A percentile compares a stretch with the other conserved stretches of the same genome.
phyloP scores from a whole-genome alignment of 2,888 invertebrate genomes.

The Trachelus stipa region DNA sequence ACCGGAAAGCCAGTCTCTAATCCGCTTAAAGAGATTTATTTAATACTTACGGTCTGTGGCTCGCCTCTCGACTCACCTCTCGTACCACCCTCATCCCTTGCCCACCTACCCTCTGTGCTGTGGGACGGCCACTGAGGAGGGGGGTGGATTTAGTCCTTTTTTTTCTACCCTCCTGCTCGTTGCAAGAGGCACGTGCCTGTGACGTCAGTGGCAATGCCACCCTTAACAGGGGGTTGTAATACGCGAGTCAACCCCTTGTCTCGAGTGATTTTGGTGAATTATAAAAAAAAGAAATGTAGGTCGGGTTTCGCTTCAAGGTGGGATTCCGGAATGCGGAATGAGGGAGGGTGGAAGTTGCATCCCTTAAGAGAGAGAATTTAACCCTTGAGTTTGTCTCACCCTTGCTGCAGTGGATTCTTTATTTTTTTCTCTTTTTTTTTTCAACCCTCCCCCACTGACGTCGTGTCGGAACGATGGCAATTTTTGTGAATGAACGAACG shows the following conservation, averaged over 20 bases:
- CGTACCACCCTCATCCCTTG: constrained; percentile 20
- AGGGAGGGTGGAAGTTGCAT: neutral
- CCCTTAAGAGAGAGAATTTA: neutral
- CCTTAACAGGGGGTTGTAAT: neutral
- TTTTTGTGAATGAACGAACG: constrained; percentile 53
- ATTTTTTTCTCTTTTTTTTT: neutral
- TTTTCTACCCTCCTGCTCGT: neutral
- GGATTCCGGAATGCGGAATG: neutral
- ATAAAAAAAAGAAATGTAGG: neutral
- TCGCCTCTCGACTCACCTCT: constrained; percentile 43
- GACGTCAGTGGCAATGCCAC: neutral
- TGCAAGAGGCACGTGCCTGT: neutral
- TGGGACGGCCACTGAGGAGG: neutral
- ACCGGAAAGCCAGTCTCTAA: constrained; percentile 59
- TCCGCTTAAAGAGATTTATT: constrained; percentile 62
- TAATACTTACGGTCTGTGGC: constrained; percentile 60
- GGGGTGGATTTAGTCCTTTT: neutral
- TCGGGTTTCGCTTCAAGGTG: neutral
- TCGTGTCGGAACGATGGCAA: constrained; percentile 24
- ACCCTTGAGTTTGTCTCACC: neutral
- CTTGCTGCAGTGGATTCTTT: neutral
- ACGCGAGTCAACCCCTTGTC: neutral
- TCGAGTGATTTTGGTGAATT: neutral
- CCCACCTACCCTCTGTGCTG: neutral
- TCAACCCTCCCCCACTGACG: neutral